A percentile compares a stretch with the other conserved stretches of the same genome.
These are phyloP conservation scores for Otolemur garnettii DNA, from an alignment of 2,113 vertebrate species.

Conservation along the genomic window DNA sequence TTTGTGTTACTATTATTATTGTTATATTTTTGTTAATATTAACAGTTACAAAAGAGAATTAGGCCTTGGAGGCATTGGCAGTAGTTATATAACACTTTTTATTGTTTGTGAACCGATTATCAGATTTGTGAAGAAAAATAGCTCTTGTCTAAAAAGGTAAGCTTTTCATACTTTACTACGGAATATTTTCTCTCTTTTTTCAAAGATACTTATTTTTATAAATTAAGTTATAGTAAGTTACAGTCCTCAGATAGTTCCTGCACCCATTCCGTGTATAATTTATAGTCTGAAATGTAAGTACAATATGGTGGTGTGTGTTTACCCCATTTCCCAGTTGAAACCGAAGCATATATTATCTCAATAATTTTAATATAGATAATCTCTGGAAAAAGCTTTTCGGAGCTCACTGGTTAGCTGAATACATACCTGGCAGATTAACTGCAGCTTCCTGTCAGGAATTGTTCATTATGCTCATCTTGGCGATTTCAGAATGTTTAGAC, in stretches of 20 bases:
- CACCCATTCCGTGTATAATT: background rate
- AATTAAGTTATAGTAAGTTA: background rate
- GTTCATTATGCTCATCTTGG: background rate
- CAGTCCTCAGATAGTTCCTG: background rate
- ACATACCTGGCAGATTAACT: background rate
- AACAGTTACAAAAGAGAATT: background rate
- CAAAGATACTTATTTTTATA: background rate
- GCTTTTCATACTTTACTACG: background rate
- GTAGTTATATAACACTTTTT: background rate
- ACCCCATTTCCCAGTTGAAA: background rate
- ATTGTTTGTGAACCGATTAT: background rate
- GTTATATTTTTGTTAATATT: background rate
- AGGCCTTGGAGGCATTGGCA: background rate
- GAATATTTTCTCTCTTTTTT: background rate
- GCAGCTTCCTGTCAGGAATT: background rate
- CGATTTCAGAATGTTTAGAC: background rate
- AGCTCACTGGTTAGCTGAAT: background rate
- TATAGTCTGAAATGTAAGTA: too few species aligned
- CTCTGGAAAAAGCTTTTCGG: background rate
- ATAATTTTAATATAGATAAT: background rate
- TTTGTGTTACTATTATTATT: background rate
- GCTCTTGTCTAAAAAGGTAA: background rate
- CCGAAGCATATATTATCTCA: background rate
- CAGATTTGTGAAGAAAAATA: background rate
- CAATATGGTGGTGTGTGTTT: background rate